Percentiles rank a stretch among this genome's conserved stretches.
Evolutionary conservation across 2,888 invertebrate genomes (phyloP).

Genomic region (Hemithea aestivaria): DNA sequence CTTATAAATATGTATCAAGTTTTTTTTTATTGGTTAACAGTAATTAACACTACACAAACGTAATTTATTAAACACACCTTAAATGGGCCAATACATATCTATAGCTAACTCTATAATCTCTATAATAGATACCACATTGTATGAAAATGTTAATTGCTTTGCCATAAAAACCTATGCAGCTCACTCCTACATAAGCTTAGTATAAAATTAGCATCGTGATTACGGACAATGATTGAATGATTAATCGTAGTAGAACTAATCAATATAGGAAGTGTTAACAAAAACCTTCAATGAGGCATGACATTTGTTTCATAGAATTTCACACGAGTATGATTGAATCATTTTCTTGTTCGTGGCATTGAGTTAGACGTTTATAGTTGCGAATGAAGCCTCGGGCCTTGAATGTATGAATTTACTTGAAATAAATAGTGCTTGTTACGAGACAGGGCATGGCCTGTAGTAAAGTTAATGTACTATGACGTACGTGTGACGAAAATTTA

Average conservation of each 20-base stretch:
- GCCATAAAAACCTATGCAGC: too few species aligned
- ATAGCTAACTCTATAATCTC: too few species aligned
- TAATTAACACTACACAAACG: too few species aligned
- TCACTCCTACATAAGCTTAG: too few species aligned
- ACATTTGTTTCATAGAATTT: constrained; percentile 35
- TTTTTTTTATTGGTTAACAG: too few species aligned
- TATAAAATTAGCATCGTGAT: neutral
- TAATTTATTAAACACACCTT: too few species aligned
- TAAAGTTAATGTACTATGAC: too few species aligned
- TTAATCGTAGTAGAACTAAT: neutral
- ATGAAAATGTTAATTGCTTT: too few species aligned
- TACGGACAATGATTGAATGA: constrained; percentile 1
- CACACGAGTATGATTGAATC: constrained; percentile 39
- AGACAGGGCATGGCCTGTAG: neutral
- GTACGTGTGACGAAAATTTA: too few species aligned
- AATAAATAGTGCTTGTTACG: constrained; percentile 4
- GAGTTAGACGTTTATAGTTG: constrained; percentile 44
- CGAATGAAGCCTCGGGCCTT: constrained; percentile 43
- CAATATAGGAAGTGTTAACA: constrained; percentile 16
- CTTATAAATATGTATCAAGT: too few species aligned
- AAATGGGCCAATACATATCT: too few species aligned
- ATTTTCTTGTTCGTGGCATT: constrained; percentile 47
- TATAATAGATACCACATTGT: too few species aligned
- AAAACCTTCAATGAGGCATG: constrained; percentile 16
- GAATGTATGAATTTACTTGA: constrained; percentile 27